Percentiles rank a stretch among this genome's conserved stretches.
Conservation (phyloP, 2,113 vertebrate species). For the Siniperca chuatsi region DNA sequence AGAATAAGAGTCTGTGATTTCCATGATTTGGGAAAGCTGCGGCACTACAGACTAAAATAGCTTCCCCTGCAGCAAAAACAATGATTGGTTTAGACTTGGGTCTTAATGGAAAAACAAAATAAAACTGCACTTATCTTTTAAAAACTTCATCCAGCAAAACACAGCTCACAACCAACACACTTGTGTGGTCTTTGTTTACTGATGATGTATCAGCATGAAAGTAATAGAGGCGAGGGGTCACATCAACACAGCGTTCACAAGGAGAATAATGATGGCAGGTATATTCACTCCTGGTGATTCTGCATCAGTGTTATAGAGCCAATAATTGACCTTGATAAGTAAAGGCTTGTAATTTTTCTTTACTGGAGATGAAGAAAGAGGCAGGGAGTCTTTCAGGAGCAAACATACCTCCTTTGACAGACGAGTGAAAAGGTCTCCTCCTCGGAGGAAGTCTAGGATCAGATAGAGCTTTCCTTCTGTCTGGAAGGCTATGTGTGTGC, state of each 20-base stretch:
- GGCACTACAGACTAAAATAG: not conserved
- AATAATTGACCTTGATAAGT: conserved; percentile 10
- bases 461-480: conserved; percentile 98
- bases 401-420: conserved; percentile 93
- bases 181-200: conserved; percentile 6
- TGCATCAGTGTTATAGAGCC: not conserved
- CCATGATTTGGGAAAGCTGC: no score
- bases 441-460: conserved; percentile 96
- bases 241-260: conserved; percentile 4
- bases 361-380: not conserved
- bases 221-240: not conserved
- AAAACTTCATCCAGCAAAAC: not conserved
- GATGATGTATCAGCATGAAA: not conserved
- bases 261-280: not conserved
- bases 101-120: not conserved
- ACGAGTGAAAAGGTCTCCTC: conserved; percentile 96
- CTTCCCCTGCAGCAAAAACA: not conserved
- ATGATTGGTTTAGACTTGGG: not conserved
- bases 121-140: not conserved
- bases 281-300: not conserved
- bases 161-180: not conserved
- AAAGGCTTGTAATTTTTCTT: not conserved
- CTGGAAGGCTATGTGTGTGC: conserved; percentile 91
- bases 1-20: not conserved
- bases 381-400: not conserved